phyloP scores from a whole-genome alignment of 2,888 invertebrate species.

The Habrosyne pyritoides region DNA sequence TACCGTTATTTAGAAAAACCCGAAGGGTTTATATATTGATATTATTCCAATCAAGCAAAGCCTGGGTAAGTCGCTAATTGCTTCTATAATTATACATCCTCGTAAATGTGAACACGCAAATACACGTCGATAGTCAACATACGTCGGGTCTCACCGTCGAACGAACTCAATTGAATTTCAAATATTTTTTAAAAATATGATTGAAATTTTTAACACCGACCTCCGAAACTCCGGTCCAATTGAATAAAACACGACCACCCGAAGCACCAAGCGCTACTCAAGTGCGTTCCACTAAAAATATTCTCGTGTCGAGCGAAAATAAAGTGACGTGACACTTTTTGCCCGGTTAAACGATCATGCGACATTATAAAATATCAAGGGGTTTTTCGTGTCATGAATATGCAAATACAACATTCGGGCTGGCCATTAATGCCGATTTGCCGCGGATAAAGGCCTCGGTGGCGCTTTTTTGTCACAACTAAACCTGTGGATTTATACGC shows the following conservation, averaged over 20 bases:
- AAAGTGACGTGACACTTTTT: conserved; percentile 61
- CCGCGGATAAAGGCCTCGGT: conserved; percentile 46
- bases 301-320: conserved; percentile 42
- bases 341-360: conserved; percentile 57
- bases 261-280: conserved; percentile 10
- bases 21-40: no score
- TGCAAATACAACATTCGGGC: conserved; percentile 63
- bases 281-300: conserved; percentile 35
- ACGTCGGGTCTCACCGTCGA: not conserved
- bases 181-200: no score
- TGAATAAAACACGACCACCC: not conserved
- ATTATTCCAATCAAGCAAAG: no score
- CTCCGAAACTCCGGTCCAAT: not conserved
- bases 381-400: conserved; percentile 64
- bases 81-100: no score
- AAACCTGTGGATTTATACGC: conserved; percentile 46
- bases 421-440: conserved; percentile 60
- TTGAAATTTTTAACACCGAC: not conserved
- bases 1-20: no score
- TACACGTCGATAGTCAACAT: no score
- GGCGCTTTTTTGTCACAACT: conserved; percentile 28
- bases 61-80: no score
- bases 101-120: no score
- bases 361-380: conserved; percentile 56
- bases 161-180: no score